phyloP scores from a whole-genome alignment of 2,888 invertebrate genomes.

The Isotomurus palustris region DNA sequence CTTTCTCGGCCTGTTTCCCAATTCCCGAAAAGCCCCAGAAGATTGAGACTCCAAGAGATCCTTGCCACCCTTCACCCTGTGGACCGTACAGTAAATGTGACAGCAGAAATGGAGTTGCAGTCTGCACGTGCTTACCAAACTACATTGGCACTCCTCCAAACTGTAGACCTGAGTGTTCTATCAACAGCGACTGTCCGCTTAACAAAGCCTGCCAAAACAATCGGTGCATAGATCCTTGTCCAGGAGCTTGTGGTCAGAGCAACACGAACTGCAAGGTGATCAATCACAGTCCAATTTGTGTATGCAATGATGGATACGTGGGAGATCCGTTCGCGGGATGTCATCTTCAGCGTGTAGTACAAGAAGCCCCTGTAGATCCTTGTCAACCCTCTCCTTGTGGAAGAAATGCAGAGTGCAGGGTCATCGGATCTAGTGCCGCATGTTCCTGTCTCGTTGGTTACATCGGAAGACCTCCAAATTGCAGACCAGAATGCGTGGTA shows the following conservation, averaged over 20 bases:
- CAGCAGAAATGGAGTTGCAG: slow-evolving; percentile 65
- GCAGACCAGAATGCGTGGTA: slow-evolving; percentile 58
- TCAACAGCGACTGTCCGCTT: slow-evolving; percentile 37
- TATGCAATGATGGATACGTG: slow-evolving; percentile 8
- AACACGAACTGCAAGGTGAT: slow-evolving; percentile 48
- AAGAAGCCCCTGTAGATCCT: slow-evolving; percentile 50
- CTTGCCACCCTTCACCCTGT: slow-evolving; percentile 36
- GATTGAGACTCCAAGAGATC: slow-evolving; percentile 19
- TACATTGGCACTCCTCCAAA: slow-evolving; percentile 64
- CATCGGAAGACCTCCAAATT: slow-evolving; percentile 45
- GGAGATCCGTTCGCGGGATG: slow-evolving; percentile 34
- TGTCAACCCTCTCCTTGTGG: slow-evolving; percentile 67
- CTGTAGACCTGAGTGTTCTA: slow-evolving; percentile 62
- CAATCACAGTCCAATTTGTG: slow-evolving; percentile 36
- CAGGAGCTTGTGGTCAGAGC: slow-evolving; percentile 64
- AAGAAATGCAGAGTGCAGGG: too few relatives aligned
- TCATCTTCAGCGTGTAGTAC: not conserved
- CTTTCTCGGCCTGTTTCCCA: slow-evolving; percentile 48
- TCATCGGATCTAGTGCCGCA: slow-evolving; percentile 55
- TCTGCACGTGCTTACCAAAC: slow-evolving; percentile 60
- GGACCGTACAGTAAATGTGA: slow-evolving; percentile 70
- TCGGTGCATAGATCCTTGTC: slow-evolving; percentile 60
- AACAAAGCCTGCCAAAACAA: slow-evolving; percentile 46
- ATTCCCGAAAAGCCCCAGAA: slow-evolving; percentile 21
- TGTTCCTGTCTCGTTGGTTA: slow-evolving; percentile 59